These are phyloP conservation scores for Hyperoplus lanceolatus DNA, from an alignment of 2,797 vertebrate species.

Conservation along the genomic window DNA sequence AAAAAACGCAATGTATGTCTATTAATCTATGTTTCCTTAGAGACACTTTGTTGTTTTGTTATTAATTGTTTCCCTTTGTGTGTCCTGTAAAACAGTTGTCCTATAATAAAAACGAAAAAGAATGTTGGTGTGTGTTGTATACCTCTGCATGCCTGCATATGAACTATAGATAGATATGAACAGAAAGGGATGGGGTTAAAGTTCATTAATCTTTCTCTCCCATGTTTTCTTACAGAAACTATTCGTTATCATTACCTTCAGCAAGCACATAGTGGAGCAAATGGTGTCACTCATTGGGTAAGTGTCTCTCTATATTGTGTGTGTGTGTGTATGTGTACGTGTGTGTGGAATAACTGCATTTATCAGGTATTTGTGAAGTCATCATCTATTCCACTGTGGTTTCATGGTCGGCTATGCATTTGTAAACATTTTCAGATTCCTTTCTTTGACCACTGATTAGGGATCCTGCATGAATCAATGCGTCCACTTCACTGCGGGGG, in stretches of 20 bases:
- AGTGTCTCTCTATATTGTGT: slow-evolving; percentile 74
- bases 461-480: slow-evolving; percentile 45
- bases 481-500: slow-evolving; percentile 36
- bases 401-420: slow-evolving; percentile 42
- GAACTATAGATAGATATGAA: not conserved
- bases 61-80: not conserved
- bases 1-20: slow-evolving; percentile 1
- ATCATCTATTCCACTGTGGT: slow-evolving; percentile 24
- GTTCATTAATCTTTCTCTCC: slow-evolving; percentile 7
- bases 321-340: not conserved
- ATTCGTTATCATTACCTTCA: slow-evolving; percentile 98
- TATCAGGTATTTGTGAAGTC: slow-evolving; percentile 23
- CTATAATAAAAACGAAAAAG: not conserved
- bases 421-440: slow-evolving; percentile 53
- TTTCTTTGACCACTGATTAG: slow-evolving; percentile 35
- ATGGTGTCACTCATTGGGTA: slow-evolving; percentile 98
- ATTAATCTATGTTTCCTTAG: not conserved
- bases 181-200: not conserved
- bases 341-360: not conserved
- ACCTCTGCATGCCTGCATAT: not conserved
- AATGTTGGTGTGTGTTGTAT: not conserved
- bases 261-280: slow-evolving; percentile 99
- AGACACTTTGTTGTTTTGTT: not conserved
- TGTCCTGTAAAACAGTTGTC: not conserved
- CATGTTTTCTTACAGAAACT: slow-evolving; percentile 91